phyloP scores from a whole-genome alignment of 2,888 invertebrate species.

The Acleris cristana region DNA sequence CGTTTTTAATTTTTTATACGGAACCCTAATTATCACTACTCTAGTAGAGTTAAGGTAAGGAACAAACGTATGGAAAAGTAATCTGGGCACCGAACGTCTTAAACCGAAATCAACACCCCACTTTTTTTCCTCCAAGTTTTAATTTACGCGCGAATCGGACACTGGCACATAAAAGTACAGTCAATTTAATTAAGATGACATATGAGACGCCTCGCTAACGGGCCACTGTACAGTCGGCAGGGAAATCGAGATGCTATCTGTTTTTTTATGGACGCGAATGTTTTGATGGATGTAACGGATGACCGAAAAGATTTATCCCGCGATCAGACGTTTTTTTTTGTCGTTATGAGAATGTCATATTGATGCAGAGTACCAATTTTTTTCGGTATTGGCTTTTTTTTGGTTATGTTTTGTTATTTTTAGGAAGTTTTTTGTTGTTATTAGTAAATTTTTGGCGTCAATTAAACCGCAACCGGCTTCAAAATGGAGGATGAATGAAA shows the following conservation, averaged over 20 bases:
- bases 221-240: slow-evolving; percentile 62
- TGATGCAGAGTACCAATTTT: neutral
- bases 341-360: slow-evolving; percentile 7
- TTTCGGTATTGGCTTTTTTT: neutral
- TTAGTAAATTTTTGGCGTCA: too few relatives aligned
- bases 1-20: too few relatives aligned
- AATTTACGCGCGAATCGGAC: slow-evolving; percentile 14
- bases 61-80: neutral
- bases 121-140: slow-evolving; percentile 3
- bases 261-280: slow-evolving; percentile 36
- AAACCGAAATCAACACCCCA: slow-evolving; percentile 11
- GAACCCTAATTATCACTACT: too few relatives aligned
- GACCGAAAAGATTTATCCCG: slow-evolving; percentile 27
- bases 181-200: slow-evolving; percentile 84
- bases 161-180: slow-evolving; percentile 60
- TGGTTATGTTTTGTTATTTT: too few relatives aligned
- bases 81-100: too few relatives aligned
- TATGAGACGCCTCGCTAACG: slow-evolving; percentile 76
- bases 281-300: slow-evolving; percentile 15
- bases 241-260: slow-evolving; percentile 44
- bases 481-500: too few relatives aligned
- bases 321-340: slow-evolving; percentile 19
- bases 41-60: too few relatives aligned
- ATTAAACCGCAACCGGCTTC: too few relatives aligned
- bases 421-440: too few relatives aligned